Evolutionary conservation across 2,797 vertebrate genomes (phyloP), one percentile per base, ranked within the genome.

Genomic region (Trematomus bernacchii): DNA sequence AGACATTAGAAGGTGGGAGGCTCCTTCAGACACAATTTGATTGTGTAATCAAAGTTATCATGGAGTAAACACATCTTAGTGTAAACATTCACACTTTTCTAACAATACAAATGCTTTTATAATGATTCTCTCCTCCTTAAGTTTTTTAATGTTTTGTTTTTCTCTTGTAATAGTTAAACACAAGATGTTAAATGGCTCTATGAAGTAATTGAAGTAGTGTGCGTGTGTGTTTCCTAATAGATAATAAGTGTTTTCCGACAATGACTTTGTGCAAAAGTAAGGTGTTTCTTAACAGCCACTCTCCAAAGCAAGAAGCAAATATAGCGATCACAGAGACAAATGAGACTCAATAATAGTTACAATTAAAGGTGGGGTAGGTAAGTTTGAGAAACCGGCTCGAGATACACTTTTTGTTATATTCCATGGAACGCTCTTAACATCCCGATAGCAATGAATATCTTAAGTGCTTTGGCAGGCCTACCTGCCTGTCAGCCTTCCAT

Each of bases 21-120:
- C 15, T 58, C 16, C 30, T 61, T 15, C 18, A 50, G 21, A 74
- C 43, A 43, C 58, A 19, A 5, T 27, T 21, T 58, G 21, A 53
- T 77, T 67, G 76, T 59, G 46, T 19, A 59, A 73, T 80, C 11
- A 73, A 46, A 33, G 64, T 81, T 47, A 58, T 5, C 50, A 30
- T 55, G 40, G 40, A 68, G 48, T 71, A 53, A 85, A 74, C 66
- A 44, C 51, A 42, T 50, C 37, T 63, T n/a, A 15, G 46, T 74
- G 61, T 65, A 71, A 66, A 48, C 10, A 52, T 71, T 64, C 47
- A 42, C 27, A 19, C 14, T 46, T n/a, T 14, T n/a, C 23, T 53
- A 7, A 18, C 23, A 58, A 44, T 12, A 42, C 23, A 33, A 60
- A 60, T n/a, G 18, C 27, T 23, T 14, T 65, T 43, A 43, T 27